A percentile compares a stretch with the other conserved stretches of the same genome.
Evolutionary conservation across 1,140 invertebrate genomes (phyloP).

Genomic region (Goniozus legneri): DNA sequence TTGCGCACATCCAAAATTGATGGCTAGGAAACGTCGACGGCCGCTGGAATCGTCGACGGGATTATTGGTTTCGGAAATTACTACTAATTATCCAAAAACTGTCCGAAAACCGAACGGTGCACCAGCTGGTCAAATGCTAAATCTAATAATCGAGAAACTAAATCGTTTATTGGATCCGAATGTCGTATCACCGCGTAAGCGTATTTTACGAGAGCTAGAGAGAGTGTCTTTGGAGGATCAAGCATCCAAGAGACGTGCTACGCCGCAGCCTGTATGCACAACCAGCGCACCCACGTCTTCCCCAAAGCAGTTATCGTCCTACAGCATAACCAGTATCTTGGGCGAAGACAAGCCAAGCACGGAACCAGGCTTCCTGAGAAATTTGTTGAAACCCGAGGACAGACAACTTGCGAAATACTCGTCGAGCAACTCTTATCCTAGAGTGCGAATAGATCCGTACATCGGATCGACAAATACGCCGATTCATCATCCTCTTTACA

Average conservation of each 20-base stretch:
- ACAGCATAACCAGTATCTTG: slow-evolving; percentile 74
- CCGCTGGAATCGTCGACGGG: slow-evolving; percentile 52
- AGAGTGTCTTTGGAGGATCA: slow-evolving; percentile 68
- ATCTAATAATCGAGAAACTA: slow-evolving; percentile 50
- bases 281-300: slow-evolving; percentile 37
- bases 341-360: slow-evolving; percentile 54
- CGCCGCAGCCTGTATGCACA: slow-evolving; percentile 38
- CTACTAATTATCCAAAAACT: slow-evolving; percentile 49
- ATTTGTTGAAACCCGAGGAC: slow-evolving; percentile 49
- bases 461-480: slow-evolving; percentile 37
- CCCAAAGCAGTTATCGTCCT: slow-evolving; percentile 62
- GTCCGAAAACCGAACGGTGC: slow-evolving; percentile 32
- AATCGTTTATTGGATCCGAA: slow-evolving; percentile 50
- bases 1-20: slow-evolving; percentile 49
- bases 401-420: slow-evolving; percentile 48
- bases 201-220: slow-evolving; percentile 70
- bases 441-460: slow-evolving; percentile 43
- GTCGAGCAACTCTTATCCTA: slow-evolving; percentile 42
- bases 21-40: slow-evolving; percentile 59
- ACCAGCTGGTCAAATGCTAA: slow-evolving; percentile 39
- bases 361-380: slow-evolving; percentile 50
- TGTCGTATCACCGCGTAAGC: slow-evolving; percentile 68
- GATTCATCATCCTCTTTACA: slow-evolving; percentile 47
- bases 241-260: slow-evolving; percentile 47
- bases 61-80: slow-evolving; percentile 45